Conservation (phyloP, 2,113 vertebrate species). For the Alethe diademata region DNA sequence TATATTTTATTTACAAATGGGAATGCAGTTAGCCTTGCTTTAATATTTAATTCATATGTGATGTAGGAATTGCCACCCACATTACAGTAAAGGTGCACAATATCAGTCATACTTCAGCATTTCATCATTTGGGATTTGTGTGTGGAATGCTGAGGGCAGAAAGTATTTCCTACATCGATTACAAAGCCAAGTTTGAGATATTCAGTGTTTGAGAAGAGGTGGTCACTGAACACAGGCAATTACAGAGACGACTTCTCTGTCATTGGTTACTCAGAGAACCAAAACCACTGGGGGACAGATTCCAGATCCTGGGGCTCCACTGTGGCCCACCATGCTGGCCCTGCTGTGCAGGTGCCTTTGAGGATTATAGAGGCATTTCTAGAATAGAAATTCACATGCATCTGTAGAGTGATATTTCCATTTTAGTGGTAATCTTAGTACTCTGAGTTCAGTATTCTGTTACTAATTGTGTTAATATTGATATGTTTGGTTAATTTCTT, state of each 20-base stretch:
- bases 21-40: not conserved
- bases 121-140: not conserved
- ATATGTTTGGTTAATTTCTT: not conserved
- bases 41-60: not conserved
- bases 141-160: not conserved
- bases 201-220: not conserved
- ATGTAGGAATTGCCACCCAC: not conserved
- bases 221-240: not conserved
- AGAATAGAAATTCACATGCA: not conserved
- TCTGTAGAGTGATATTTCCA: not conserved
- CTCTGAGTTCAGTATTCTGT: not conserved
- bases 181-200: not conserved
- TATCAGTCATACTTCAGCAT: not conserved
- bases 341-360: not conserved
- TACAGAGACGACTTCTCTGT: not conserved
- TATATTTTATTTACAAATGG: not conserved
- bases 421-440: too few relatives aligned
- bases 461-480: not conserved
- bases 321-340: not conserved
- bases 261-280: fast-evolving
- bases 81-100: not conserved
- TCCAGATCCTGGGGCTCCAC: not conserved
- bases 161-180: not conserved
- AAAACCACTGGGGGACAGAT: too few relatives aligned
- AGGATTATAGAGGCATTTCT: not conserved